Evolutionary conservation across 2,888 invertebrate genomes (phyloP), one percentile per base, ranked within the genome.

Genomic region (Mamestra brassicae): DNA sequence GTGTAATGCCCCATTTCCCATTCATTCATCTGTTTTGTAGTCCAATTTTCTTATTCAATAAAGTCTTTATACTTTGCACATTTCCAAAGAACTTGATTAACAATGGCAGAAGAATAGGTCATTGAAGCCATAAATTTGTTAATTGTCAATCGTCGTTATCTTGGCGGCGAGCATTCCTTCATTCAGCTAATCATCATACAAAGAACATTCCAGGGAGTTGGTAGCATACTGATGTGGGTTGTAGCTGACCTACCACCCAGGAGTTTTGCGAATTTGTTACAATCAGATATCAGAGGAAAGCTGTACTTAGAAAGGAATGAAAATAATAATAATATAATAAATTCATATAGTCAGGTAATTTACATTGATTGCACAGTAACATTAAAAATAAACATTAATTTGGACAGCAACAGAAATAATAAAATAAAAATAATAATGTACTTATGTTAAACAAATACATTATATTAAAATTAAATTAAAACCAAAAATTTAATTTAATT

Each of bases 161-260:
- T 80, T 73, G 66, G 26, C 65, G 38, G 50, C 45, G 4, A 60
- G 47, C 79, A 80, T 80, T 83, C 80, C 84, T 69, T 34, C 80
- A 63, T 78, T 80, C 69, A 70, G 65, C 73, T 79, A 73, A 80
- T 83, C 84, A 79, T 80, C 80, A 80, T 79, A 83, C 84, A 83
- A 80, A 83, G 84, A 63, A 67, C 80, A 80, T 80, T 83, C 80
- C 80, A 66, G 38, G 4, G 62, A 26, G 66, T 69, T 57, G 36
- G 62, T 57, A 69, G 83, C 68, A 80, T 83, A 72, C 66, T 73
- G 73, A 80, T 80, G 79, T 66, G 42, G 26, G 11, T 45, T 50
- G 6, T 50, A 50, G 11, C 26, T 10, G n/a, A 62, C 11, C 26
- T 13, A 62, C 69, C 73, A 73, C 69, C 65, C 58, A 63, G 45